Conservation (phyloP, 35 echinoderm and acorn worm genomes). For the Heliocidaris erythrogramma region DNA sequence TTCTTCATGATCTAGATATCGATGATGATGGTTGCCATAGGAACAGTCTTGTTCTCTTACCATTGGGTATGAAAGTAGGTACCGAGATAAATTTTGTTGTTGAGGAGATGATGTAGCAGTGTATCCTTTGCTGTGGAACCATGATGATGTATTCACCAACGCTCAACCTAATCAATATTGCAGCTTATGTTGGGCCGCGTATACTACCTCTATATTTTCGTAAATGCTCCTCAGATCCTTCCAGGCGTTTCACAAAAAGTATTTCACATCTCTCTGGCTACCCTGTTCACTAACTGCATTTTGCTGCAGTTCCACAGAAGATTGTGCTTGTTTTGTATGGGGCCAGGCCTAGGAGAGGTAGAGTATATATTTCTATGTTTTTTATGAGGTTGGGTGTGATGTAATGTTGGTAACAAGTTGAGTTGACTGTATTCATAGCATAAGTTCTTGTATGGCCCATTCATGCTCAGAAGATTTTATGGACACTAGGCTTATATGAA, state of each 20-base stretch:
- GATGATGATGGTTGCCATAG: constrained; percentile 31
- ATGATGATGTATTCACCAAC: constrained; percentile 27
- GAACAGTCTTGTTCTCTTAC: neutral
- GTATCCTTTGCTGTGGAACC: neutral
- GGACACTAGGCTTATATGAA: neutral
- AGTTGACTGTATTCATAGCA: no score
- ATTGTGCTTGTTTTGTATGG: neutral
- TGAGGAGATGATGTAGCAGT: neutral
- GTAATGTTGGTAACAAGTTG: neutral
- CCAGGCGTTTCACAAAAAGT: neutral
- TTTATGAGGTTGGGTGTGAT: neutral
- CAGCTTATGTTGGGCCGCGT: constrained; percentile 36
- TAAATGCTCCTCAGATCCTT: constrained; percentile 22
- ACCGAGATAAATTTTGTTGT: neutral
- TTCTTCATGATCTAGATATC: neutral
- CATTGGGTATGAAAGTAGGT: neutral
- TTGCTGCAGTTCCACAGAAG: neutral
- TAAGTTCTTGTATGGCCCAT: neutral
- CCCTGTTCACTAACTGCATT: neutral
- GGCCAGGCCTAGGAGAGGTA: neutral
- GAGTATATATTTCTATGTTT: neutral
- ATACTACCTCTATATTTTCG: neutral
- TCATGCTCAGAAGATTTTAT: no score
- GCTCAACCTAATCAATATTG: constrained; percentile 47
- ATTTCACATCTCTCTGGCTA: neutral